Conservation (phyloP, 2,113 vertebrate species). For the Lonchura striata region DNA sequence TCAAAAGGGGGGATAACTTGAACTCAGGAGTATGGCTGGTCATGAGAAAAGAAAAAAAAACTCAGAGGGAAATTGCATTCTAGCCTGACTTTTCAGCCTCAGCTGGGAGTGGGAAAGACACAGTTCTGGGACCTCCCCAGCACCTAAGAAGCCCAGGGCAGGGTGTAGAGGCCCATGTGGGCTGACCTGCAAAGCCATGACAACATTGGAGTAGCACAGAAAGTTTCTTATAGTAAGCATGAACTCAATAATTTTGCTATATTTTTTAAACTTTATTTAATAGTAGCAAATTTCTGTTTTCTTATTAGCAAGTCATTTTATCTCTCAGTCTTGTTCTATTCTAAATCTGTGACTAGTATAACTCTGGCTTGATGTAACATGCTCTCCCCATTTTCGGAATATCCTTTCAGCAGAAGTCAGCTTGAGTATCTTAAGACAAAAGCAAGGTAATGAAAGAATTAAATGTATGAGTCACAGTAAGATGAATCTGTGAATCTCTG, state of each 20-base stretch:
- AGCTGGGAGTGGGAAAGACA: not conserved
- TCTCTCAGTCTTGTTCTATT: not conserved
- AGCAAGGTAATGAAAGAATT: not conserved
- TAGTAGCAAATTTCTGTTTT: not conserved
- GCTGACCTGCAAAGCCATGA: not conserved
- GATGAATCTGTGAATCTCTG: not conserved
- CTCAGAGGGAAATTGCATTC: not conserved
- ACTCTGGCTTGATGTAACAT: not conserved
- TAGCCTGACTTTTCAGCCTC: not conserved
- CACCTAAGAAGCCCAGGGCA: fast-evolving
- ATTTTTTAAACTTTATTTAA: not conserved
- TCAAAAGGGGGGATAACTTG: not conserved
- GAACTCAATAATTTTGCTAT: not conserved
- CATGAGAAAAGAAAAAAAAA: not conserved
- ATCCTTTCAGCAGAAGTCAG: not conserved
- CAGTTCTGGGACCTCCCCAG: not conserved
- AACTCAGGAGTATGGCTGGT: not conserved
- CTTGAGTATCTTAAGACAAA: not conserved
- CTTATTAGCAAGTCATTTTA: not conserved
- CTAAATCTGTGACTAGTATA: not conserved
- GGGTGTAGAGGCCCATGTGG: not conserved
- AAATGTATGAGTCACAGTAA: not conserved
- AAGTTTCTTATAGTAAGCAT: not conserved
- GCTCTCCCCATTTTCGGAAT: not conserved
- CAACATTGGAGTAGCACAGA: not conserved